Evolutionary conservation across 2,113 vertebrate species (phyloP).

Genomic region (Camelus bactrianus): DNA sequence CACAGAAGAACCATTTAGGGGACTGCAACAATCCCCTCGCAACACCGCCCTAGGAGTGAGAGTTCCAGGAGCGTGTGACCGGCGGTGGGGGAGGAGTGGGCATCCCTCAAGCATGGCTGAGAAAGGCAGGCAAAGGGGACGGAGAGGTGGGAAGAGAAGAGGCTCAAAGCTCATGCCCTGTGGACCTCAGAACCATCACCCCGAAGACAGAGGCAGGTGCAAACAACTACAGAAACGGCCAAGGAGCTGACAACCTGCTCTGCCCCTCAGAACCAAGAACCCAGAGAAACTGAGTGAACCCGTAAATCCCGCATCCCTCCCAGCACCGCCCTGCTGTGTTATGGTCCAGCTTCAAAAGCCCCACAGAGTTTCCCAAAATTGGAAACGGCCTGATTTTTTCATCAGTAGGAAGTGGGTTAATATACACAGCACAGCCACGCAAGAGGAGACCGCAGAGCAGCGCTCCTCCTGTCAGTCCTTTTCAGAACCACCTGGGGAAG

Average conservation of each 20-base stretch:
- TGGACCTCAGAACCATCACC: neutral
- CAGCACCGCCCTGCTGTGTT: neutral
- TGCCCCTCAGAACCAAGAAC: neutral
- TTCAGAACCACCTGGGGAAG: neutral
- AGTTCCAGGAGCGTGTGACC: fast-evolving
- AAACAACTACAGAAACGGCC: neutral
- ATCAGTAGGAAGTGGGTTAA: neutral
- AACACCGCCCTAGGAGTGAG: neutral
- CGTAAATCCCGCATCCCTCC: fast-evolving
- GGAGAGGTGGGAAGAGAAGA: neutral
- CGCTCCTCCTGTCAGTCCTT: neutral
- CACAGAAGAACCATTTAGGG: neutral
- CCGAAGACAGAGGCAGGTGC: neutral
- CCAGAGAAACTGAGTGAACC: neutral
- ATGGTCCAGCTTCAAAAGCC: neutral
- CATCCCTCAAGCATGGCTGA: no score
- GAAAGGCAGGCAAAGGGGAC: neutral
- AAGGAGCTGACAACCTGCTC: neutral
- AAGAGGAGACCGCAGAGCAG: neutral
- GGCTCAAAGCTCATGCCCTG: neutral
- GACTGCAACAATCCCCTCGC: neutral
- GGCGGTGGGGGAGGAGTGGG: neutral
- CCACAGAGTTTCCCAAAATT: neutral
- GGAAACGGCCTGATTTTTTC: neutral
- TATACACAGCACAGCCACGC: neutral